Evolutionary conservation across 2,888 invertebrate species (phyloP), one percentile per base, ranked within the genome.

Genomic region (Boloria euphrosyne): DNA sequence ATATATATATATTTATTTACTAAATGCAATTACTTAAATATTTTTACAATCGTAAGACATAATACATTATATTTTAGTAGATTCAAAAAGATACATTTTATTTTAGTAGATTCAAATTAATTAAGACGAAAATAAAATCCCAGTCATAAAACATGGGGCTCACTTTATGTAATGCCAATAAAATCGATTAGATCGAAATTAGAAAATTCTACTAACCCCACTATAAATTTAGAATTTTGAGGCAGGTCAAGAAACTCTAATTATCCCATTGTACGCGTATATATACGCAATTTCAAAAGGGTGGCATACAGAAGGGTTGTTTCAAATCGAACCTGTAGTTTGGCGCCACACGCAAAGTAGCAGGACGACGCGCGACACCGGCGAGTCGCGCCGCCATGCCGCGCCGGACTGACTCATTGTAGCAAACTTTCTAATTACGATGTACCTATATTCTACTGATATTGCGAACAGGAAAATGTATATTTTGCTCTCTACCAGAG

Each of bases 271-370:
- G 50, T 70, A 71, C 47, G 59, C 68, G 66, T 72, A 73, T 72
- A 72, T 70, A 58, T 71, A 74, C 74, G 73, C 72, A 75, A 75
- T 73, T 69, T 69, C 44, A 60, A 61, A 63, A 64, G 63, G 57
- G 59, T 59, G 59, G 49, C 31, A 57, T 57, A 59, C 52, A 64
- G 44, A 44, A 70, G 72, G 74, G 73, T 70, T 71, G 67, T 67
- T 73, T 70, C 62, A 67, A 65, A 65, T 55, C 64, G 67, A 69
- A 68, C 68, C 66, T 67, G 68, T 51, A 22, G 55, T 67, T 63
- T 65, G 77, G 77, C 77, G 77, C 77, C 77, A 70, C 77, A 78
- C 77, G 77, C 77, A 68, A 74, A 70, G 62, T 71, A 70, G 68
- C 68, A 73, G 17, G 31, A 31, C 49, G 52, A 31, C 31, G 38